Evolutionary conservation across 2,888 invertebrate species (phyloP).

Genomic region (Diloba caeruleocephala): DNA sequence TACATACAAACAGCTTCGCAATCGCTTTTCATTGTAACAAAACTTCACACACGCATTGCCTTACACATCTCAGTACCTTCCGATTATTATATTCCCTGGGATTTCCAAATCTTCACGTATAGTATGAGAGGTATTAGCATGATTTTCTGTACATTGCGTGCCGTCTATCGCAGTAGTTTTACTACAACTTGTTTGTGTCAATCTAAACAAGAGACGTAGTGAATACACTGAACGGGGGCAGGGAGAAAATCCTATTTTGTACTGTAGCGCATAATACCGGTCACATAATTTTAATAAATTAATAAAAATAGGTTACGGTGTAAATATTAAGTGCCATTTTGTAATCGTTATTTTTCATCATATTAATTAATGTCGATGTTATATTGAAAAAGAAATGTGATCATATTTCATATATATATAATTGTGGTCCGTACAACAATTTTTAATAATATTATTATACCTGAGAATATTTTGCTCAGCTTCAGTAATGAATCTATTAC

Average conservation of each 20-base stretch:
- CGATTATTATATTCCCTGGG: conserved; percentile 31
- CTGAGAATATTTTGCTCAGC: too few species aligned
- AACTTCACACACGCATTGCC: conserved; percentile 19
- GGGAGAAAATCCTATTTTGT: conserved; percentile 42
- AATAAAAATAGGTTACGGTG: conserved; percentile 62
- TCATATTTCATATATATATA: conserved; percentile 28
- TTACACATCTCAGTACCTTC: too few species aligned
- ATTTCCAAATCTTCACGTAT: conserved; percentile 14
- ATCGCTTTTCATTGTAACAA: conserved; percentile 41
- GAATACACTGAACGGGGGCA: conserved; percentile 56
- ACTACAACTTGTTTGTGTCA: conserved; percentile 81
- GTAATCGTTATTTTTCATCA: conserved; percentile 63
- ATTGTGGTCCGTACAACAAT: too few species aligned
- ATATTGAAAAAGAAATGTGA: conserved; percentile 39
- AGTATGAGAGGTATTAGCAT: conserved; percentile 51
- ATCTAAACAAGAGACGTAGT: conserved; percentile 81
- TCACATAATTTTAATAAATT: conserved; percentile 53
- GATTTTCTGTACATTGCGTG: conserved; percentile 65
- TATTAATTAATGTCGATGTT: conserved; percentile 51
- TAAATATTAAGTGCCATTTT: conserved; percentile 81
- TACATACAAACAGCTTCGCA: conserved; percentile 12
- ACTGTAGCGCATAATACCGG: conserved; percentile 48
- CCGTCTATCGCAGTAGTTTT: conserved; percentile 53
- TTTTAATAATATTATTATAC: too few species aligned
- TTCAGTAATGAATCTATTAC: too few species aligned